These are phyloP conservation scores for Mesoligia furuncula DNA, from an alignment of 2,888 invertebrate genomes.

Conservation along the genomic window DNA sequence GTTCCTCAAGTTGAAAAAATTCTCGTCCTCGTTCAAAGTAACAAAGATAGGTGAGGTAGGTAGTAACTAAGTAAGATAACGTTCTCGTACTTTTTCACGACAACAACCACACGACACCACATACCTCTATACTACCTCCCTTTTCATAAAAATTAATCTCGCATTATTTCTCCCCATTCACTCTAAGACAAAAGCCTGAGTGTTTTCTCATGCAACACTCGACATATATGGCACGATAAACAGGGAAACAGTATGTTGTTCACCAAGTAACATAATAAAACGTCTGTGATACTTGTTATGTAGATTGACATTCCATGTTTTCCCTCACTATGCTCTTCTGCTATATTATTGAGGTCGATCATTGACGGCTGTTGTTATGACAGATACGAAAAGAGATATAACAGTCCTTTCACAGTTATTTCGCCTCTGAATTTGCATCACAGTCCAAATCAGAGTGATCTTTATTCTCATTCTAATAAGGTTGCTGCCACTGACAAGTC, in stretches of 20 bases:
- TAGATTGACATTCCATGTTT: slow-evolving; percentile 47
- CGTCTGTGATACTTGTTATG: slow-evolving; percentile 24
- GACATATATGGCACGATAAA: slow-evolving; percentile 36
- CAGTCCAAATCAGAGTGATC: too few species aligned
- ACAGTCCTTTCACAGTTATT: too few species aligned
- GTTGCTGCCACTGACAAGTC: too few species aligned
- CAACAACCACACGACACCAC: not conserved
- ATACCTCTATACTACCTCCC: not conserved
- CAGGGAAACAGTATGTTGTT: slow-evolving; percentile 38
- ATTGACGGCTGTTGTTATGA: slow-evolving; percentile 6
- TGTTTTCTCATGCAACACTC: slow-evolving; percentile 39
- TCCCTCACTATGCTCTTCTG: not conserved
- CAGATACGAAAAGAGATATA: not conserved
- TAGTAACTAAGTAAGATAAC: not conserved
- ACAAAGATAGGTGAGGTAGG: not conserved
- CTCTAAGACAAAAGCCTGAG: slow-evolving; percentile 41
- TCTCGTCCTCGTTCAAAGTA: not conserved
- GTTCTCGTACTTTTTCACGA: not conserved
- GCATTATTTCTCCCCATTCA: slow-evolving; percentile 19
- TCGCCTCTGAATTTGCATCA: too few species aligned
- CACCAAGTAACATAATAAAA: slow-evolving; percentile 43
- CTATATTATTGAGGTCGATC: not conserved
- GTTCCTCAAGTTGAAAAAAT: not conserved
- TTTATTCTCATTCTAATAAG: too few species aligned
- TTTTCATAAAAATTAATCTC: slow-evolving; percentile 34